Base-by-base conservation (phyloP, 2,113 vertebrate species). In the Erpornis zantholeuca region DNA sequence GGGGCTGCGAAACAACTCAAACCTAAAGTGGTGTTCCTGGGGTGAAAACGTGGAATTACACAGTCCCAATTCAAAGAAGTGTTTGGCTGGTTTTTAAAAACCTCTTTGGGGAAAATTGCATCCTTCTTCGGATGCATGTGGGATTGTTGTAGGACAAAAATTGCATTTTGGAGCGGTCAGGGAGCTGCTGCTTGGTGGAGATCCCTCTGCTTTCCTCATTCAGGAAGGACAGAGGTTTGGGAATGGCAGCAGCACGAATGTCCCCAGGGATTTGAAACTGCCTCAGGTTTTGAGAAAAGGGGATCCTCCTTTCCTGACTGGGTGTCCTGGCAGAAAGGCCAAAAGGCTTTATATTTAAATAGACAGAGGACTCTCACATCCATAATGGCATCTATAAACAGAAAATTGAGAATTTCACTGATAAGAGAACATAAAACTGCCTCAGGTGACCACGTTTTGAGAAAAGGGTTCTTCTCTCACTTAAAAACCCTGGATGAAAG, bases 11-110 rank as follows among this genome's bases (percentile, higher is more conserved):
- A 50, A 31, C 16, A 59, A 25, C 61, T 50, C 44, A 17, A 42
- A 59, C 9, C 44, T 36, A 11, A 65, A 31, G 21, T 3, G 29
- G 5, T 52, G 33, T 9, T 60, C 15, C 19, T 22, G 40, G 45
- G 45, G 15, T 36, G 19, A 44, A 57, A 78, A 1, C 18, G 3
- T 3, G 60, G 49, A 56, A 52, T 38, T 10, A 10, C 36, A 22
- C 16, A 22, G n/a, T 23, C 29, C 36, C 15, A 19, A 14, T 27
- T 3, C 22, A 59, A 45, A 28, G 6, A 29, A 16, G 1, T 0
- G 2, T 17, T 60, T 0, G 5, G 3, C 5, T 2, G 2, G 1
- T 40, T n/a, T 71, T 76, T 72, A 11, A 38, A 25, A 81, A 64
- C 13, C 6, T 44, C n/a, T n/a, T 35, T 36, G 20, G 33, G 40